phyloP scores from a whole-genome alignment of 1,140 invertebrate species.

The Ruditapes philippinarum region DNA sequence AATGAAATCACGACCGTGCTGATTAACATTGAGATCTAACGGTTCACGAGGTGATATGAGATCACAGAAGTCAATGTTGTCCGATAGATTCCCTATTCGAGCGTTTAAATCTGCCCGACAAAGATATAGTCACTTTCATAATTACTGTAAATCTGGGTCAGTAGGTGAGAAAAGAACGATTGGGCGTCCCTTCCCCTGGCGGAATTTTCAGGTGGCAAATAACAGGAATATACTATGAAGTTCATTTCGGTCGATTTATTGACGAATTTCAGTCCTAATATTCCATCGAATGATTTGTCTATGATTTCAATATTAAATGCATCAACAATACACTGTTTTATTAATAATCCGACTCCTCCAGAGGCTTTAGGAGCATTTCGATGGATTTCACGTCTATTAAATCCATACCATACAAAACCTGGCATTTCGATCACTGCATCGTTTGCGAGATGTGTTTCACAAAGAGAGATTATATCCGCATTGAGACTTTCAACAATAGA shows the following conservation, averaged over 20 bases:
- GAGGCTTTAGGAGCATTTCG: conserved; percentile 10
- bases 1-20: conserved; percentile 13
- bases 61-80: background rate
- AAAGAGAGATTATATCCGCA: too few relatives aligned
- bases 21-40: background rate
- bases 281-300: conserved; percentile 6
- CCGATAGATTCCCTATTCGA: background rate
- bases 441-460: too few relatives aligned
- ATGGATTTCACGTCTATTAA: background rate
- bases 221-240: conserved; percentile 37
- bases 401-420: background rate
- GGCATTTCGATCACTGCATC: too few relatives aligned
- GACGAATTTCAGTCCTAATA: background rate
- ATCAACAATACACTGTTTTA: background rate
- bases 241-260: background rate
- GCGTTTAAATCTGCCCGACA: conserved; percentile 26
- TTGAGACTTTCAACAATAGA: too few relatives aligned
- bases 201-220: conserved; percentile 60
- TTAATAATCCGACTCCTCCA: background rate
- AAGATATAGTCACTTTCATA: conserved; percentile 36
- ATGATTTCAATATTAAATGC: background rate
- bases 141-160: conserved; percentile 47
- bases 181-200: conserved; percentile 23
- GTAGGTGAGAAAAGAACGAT: conserved; percentile 42
- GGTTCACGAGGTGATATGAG: background rate